phyloP scores from a whole-genome alignment of 2,113 vertebrate species.

The Phrynocephalus versicolor region DNA sequence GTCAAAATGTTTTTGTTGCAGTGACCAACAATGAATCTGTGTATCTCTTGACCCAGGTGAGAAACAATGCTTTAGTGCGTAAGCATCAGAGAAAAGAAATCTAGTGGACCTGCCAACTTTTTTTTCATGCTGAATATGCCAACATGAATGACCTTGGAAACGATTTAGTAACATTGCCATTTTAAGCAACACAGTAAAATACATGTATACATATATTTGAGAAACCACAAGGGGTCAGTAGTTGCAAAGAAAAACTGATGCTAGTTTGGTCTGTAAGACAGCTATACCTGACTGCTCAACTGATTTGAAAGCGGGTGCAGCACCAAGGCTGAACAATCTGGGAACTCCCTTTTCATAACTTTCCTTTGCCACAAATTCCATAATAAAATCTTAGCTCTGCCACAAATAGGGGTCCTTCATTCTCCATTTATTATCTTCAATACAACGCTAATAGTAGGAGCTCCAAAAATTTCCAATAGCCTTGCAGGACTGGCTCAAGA shows the following conservation, averaged over 20 bases:
- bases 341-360: neutral
- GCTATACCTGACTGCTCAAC: neutral
- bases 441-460: too few relatives aligned
- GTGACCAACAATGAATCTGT: neutral
- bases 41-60: neutral
- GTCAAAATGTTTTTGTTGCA: neutral
- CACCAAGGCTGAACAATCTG: neutral
- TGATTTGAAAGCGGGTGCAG: neutral
- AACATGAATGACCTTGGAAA: conserved; percentile 19
- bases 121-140: conserved; percentile 42
- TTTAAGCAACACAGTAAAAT: conserved; percentile 39
- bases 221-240: conserved; percentile 64
- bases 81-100: neutral
- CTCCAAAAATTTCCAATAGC: neutral
- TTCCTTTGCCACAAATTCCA: neutral
- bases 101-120: neutral
- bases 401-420: neutral
- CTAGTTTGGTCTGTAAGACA: neutral
- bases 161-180: conserved; percentile 34
- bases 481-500: neutral
- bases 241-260: conserved; percentile 39
- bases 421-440: neutral
- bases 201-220: conserved; percentile 23
- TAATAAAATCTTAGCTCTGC: neutral
- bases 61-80: neutral